Base-by-base conservation (phyloP, 2,888 invertebrate genomes). In the Anarsia innoxiella region DNA sequence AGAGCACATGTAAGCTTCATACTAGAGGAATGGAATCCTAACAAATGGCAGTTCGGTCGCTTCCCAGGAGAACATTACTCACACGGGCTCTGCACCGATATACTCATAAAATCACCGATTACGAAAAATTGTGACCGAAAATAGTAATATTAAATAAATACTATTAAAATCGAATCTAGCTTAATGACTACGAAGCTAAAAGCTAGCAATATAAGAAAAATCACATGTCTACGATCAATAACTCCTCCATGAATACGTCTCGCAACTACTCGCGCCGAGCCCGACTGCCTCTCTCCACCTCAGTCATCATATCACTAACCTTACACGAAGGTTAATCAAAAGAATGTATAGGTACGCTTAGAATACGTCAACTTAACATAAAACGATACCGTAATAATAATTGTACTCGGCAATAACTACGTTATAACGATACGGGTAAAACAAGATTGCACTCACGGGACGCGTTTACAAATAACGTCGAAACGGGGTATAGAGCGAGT, bases 301-400 rank as follows among this genome's bases (percentile, higher is more conserved):
- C 65, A 69, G 75, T 64, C 77, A 80, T 72, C n/a, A n/a, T 84
- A 84, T 84, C 84, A 84, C 84, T 83, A 84, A 84, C 84, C 84
- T 84, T 83, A 66, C 80, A 49, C 66, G 73, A 83, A 84, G 84
- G 84, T 84, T 80, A 83, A 83, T 82, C 64, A 59, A 80, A 78
- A 84, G 83, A 84, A 84, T 83, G 83, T 84, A 80, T 79, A 77
- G 79, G 78, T 82, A 80, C 70, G 76, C 80, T 76, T 79, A 80
- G 59, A 74, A 74, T 74, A 76, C 66, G 66, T 71, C 61, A 72
- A 79, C 76, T 74, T 77, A 80, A 77, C 60, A 70, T 72, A 73
- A 59, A 70, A 73, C 62, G 63, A 67, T 66, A 69, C 60, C 58
- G 65, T 66, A n/a, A n/a, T n/a, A 65, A 62, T 62, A 70, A 70